Percentiles rank a stretch among this genome's conserved stretches.
Conservation (phyloP, 2,888 invertebrate genomes). For the Amphipoea lucens region DNA sequence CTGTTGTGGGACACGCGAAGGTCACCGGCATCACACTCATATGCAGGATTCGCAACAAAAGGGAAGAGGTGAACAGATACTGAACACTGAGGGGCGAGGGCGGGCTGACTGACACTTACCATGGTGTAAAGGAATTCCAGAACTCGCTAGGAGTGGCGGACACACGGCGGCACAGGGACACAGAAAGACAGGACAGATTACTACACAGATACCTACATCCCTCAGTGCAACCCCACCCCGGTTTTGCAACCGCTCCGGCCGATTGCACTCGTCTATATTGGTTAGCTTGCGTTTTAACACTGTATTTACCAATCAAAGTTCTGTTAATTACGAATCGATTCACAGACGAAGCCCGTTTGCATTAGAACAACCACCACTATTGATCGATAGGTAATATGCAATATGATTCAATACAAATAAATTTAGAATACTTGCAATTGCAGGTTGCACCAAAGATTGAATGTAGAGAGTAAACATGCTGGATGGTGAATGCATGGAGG, state of each 20-base stretch:
- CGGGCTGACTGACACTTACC: constrained; percentile 96
- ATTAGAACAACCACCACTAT: constrained; percentile 89
- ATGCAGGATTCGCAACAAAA: constrained; percentile 91
- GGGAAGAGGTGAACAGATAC: constrained; percentile 89
- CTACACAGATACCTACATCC: constrained; percentile 91
- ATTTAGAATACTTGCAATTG: constrained; percentile 63
- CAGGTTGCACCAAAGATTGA: constrained; percentile 83
- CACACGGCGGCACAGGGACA: constrained; percentile 93
- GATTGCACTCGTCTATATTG: constrained; percentile 88
- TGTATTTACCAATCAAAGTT: constrained; percentile 79
- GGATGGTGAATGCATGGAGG: constrained; percentile 80
- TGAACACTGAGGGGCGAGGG: constrained; percentile 91
- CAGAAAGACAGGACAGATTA: constrained; percentile 92
- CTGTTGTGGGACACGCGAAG: constrained; percentile 84
- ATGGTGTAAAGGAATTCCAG: constrained; percentile 99
- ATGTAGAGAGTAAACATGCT: constrained; percentile 81
- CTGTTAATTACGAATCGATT: constrained; percentile 73
- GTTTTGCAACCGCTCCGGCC: constrained; percentile 85
- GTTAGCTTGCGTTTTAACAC: constrained; percentile 90
- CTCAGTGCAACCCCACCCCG: constrained; percentile 90
- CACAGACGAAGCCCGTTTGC: constrained; percentile 87
- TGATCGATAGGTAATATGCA: constrained; percentile 60
- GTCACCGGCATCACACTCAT: constrained; percentile 89
- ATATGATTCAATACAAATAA: constrained; percentile 38
- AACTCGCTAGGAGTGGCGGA: constrained; percentile 97